These are phyloP conservation scores for Aphrophora alni DNA, from an alignment of 2,888 invertebrate genomes.

Conservation along the genomic window DNA sequence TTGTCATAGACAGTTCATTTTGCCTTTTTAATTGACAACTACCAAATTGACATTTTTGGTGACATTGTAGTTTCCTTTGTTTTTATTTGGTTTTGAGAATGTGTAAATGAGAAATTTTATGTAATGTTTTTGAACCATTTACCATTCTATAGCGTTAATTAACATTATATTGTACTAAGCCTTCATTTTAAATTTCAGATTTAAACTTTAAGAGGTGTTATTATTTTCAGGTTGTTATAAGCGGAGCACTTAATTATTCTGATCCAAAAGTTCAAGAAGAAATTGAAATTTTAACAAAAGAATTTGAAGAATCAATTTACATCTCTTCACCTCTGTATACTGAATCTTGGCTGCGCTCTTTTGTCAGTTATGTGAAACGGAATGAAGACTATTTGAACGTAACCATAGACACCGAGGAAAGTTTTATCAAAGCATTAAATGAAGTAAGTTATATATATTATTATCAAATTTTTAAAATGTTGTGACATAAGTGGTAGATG, in stretches of 20 bases:
- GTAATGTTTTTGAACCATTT: no score
- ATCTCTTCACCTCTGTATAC: conserved; percentile 78
- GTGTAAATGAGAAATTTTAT: no score
- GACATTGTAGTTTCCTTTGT: no score
- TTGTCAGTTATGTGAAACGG: conserved; percentile 75
- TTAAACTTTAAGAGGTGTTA: neutral
- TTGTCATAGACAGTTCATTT: no score
- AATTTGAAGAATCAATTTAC: conserved; percentile 80
- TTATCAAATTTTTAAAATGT: no score
- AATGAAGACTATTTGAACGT: conserved; percentile 78
- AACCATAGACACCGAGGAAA: conserved; percentile 74
- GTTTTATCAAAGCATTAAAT: conserved; percentile 77
- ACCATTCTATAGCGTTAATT: no score
- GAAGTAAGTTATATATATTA: conserved; percentile 68
- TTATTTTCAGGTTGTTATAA: conserved; percentile 74
- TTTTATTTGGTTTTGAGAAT: no score
- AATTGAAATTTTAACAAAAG: conserved; percentile 77
- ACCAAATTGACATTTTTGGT: no score
- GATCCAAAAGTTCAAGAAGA: conserved; percentile 76
- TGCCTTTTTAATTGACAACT: no score
- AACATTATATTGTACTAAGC: no score
- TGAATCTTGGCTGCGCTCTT: conserved; percentile 88
- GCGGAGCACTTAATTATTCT: conserved; percentile 82
- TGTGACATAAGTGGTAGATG: no score
- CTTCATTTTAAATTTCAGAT: no score